Conservation (phyloP, 2,113 vertebrate genomes). For the Beaufortia kweichowensis region DNA sequence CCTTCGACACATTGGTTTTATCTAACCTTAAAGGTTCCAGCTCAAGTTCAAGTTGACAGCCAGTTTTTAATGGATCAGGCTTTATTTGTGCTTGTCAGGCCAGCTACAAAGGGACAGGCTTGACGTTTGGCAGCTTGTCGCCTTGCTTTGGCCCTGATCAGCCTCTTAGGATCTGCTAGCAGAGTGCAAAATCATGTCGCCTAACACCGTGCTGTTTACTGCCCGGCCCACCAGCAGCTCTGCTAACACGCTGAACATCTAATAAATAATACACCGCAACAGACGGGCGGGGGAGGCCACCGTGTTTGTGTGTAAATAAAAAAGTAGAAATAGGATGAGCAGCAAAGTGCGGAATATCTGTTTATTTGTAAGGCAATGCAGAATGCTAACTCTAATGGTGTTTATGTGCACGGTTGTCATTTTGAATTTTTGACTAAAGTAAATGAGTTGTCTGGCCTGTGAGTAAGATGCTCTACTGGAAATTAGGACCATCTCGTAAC, state of each 20-base stretch:
- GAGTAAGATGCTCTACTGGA: conserved; percentile 10
- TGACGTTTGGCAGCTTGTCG: conserved; percentile 85
- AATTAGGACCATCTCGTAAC: conserved; percentile 8
- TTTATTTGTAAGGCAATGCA: background rate
- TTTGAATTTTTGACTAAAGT: conserved; percentile 3
- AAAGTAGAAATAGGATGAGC: background rate
- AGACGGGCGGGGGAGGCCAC: conserved; percentile 65
- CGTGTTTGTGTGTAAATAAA: conserved; percentile 46
- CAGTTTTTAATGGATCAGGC: conserved; percentile 56
- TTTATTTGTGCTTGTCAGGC: conserved; percentile 74
- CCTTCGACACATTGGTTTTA: conserved; percentile 14
- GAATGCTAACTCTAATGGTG: conserved; percentile 25
- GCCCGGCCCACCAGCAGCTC: conserved; percentile 73
- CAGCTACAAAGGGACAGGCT: conserved; percentile 67
- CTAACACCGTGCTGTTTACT: conserved; percentile 93
- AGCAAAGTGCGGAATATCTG: background rate
- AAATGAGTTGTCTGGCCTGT: conserved; percentile 7
- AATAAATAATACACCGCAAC: conserved; percentile 82
- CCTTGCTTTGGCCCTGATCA: conserved; percentile 87
- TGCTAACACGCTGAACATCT: conserved; percentile 76
- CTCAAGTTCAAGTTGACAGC: conserved; percentile 4
- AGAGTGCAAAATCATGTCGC: conserved; percentile 99
- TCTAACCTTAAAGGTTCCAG: background rate
- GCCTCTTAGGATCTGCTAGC: conserved; percentile 80
- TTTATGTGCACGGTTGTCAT: conserved; percentile 10